phyloP scores from a whole-genome alignment of 2,888 invertebrate species.

The Cantharis nigra region DNA sequence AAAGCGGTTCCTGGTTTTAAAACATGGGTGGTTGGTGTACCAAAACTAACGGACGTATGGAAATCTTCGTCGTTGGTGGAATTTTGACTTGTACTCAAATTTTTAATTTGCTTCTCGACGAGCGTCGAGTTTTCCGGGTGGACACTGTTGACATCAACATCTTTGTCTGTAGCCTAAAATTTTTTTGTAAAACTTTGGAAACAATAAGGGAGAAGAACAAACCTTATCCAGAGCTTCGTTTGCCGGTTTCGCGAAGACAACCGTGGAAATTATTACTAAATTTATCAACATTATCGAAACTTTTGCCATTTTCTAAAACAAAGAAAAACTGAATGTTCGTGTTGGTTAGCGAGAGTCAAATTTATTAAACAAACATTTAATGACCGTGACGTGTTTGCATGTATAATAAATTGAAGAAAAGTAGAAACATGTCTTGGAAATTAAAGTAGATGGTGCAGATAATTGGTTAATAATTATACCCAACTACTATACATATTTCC shows the following conservation, averaged over 20 bases:
- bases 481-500: neutral
- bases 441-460: neutral
- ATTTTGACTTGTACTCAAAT: neutral
- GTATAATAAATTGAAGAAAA: neutral
- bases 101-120: neutral
- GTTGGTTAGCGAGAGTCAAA: neutral
- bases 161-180: slow-evolving; percentile 16
- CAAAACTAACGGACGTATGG: slow-evolving; percentile 8
- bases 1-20: slow-evolving; percentile 48
- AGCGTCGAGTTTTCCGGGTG: slow-evolving; percentile 1
- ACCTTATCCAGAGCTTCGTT: slow-evolving; percentile 47
- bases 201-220: neutral
- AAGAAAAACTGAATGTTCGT: neutral
- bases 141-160: slow-evolving; percentile 19
- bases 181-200: neutral
- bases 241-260: slow-evolving; percentile 38
- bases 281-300: neutral
- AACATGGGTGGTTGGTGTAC: slow-evolving; percentile 40
- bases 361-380: neutral
- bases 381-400: neutral
- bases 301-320: slow-evolving; percentile 14
- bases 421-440: neutral
- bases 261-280: neutral
- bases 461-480: neutral
- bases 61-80: neutral